Evolutionary conservation across 1,140 invertebrate species (phyloP).

Genomic region (Drosophila bocki): DNA sequence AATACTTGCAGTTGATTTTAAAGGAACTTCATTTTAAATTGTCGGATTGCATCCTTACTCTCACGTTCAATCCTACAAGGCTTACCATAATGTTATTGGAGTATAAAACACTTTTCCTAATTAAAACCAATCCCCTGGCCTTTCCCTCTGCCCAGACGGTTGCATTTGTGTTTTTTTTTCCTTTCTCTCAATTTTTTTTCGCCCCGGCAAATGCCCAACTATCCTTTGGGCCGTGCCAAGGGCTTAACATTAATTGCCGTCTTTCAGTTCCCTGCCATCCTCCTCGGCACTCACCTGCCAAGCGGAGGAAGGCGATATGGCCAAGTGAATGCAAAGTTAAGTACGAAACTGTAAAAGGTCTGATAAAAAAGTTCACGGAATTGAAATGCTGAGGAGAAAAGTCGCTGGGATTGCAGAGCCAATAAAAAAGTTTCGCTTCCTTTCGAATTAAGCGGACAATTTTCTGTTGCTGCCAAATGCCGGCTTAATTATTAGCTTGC

Average conservation of each 20-base stretch:
- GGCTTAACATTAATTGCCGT: constrained; percentile 75
- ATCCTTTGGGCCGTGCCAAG: constrained; percentile 66
- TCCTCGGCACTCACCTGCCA: constrained; percentile 43
- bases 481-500: constrained; percentile 44
- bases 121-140: constrained; percentile 57
- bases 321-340: constrained; percentile 60
- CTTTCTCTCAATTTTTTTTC: constrained; percentile 21
- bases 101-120: constrained; percentile 71
- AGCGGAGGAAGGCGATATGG: constrained; percentile 6
- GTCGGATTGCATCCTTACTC: neutral
- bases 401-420: constrained; percentile 41
- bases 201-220: constrained; percentile 54
- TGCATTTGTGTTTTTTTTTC: constrained; percentile 18
- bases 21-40: neutral
- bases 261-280: constrained; percentile 58
- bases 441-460: constrained; percentile 54
- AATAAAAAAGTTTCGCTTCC: constrained; percentile 66
- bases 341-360: constrained; percentile 66
- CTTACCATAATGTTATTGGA: constrained; percentile 63
- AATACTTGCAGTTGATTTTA: too few species aligned
- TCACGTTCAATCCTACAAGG: constrained; percentile 30
- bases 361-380: constrained; percentile 67
- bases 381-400: constrained; percentile 39
- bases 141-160: constrained; percentile 18
- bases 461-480: constrained; percentile 52